Evolutionary conservation across 2,888 invertebrate species (phyloP), one percentile per base, ranked within the genome.

Genomic region (Folsomia manolachei): DNA sequence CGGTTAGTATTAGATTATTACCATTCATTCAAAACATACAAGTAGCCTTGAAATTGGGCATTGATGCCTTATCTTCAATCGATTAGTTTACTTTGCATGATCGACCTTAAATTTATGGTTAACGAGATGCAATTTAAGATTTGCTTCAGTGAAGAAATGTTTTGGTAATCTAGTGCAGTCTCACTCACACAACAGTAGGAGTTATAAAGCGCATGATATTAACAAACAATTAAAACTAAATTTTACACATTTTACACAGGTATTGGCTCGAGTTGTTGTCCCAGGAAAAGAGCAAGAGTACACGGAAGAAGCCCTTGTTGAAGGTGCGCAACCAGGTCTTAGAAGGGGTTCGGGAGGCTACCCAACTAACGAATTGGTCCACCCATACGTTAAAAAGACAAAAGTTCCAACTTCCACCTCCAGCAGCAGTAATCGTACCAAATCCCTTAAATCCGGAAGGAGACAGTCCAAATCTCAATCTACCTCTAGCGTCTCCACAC

Each of bases 271-370:
- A 2, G 65, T 66, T 21, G 65, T 66, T 9, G 52, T 27, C 23
- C 51, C 51, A 2, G 27, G 24, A 7, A 52, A 66, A 7, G 52
- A 51, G 19, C 23, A 39, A 19, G 65, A 66, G 14, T 52, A n/a
- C 14, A 66, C 65, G 4, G 65, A 66, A 52, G 65, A 66, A 52
- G 65, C 27, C 7, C 52, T 66, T n/a, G 14, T 66, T 9, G 51
- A 25, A 11, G 51, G 4, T 9, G 27, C 18, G n/a, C 27, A 64
- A 14, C 62, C 24, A 62, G 23, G 9, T 7, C 7, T 2, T 23
- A 23, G 23, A 4, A 7, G 23, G 7, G 7, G 9, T 9, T 23
- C 62, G 9, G 19, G 19, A 7, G 62, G 23, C 25, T 24, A 62
- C n/a, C 51, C 51, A 19, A 66, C 65, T 1, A 19, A 39, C 21